Conservation (phyloP, 2,113 vertebrate species). For the Smithornis capensis region DNA sequence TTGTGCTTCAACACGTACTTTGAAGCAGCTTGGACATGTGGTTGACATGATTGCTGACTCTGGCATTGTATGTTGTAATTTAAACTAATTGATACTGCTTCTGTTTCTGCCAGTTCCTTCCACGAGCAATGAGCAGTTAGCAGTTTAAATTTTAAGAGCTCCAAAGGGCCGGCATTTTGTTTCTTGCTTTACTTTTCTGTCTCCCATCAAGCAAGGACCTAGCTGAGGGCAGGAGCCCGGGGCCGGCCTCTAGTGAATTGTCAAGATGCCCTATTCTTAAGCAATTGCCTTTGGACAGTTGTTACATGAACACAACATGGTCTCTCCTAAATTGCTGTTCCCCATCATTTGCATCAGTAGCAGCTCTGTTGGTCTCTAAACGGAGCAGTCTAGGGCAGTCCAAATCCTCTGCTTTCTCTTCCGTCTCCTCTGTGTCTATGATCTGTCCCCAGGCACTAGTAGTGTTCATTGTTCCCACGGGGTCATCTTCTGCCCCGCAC, state of each 20-base stretch:
- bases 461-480: background rate
- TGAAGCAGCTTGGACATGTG: background rate
- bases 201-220: background rate
- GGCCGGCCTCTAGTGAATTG: background rate
- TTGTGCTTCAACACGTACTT: background rate
- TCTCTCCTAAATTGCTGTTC: background rate
- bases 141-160: background rate
- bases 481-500: background rate
- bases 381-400: background rate
- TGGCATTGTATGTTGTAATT: background rate
- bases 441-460: background rate
- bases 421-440: background rate
- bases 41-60: background rate
- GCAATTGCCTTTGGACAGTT: background rate
- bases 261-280: background rate
- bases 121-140: background rate
- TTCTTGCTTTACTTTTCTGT: conserved; percentile 38
- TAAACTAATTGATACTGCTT: conserved; percentile 21
- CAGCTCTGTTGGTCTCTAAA: background rate
- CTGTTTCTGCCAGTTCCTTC: background rate
- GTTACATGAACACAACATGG: background rate
- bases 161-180: background rate
- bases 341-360: background rate
- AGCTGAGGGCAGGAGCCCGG: conserved; percentile 3
- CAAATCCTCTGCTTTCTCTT: background rate